Percentiles rank a stretch among this genome's conserved stretches.
Conservation (phyloP, 2,113 vertebrate genomes). For the Colius striatus region DNA sequence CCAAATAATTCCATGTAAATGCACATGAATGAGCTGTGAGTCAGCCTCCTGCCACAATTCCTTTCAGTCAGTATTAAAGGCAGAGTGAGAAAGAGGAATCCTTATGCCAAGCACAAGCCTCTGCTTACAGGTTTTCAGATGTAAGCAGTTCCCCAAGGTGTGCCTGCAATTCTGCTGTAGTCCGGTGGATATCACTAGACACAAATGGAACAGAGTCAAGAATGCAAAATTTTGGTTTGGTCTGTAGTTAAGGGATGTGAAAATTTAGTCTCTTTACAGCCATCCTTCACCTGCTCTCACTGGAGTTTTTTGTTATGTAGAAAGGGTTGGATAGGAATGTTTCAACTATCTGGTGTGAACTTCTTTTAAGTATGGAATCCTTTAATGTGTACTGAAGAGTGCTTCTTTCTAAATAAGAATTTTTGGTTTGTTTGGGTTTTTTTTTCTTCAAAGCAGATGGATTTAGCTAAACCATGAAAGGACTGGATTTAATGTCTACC, state of each 20-base stretch:
- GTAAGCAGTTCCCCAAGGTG: not conserved
- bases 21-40: not conserved
- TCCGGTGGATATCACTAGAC: not conserved
- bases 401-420: not conserved
- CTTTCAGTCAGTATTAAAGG: not conserved
- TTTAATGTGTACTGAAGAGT: slow-evolving; percentile 11
- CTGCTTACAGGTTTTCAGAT: not conserved
- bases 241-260: not conserved
- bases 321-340: not conserved
- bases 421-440: not conserved
- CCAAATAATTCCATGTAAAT: not conserved
- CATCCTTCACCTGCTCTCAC: not conserved
- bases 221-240: not conserved
- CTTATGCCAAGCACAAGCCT: not conserved
- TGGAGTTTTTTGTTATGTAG: slow-evolving; percentile 17
- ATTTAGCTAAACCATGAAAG: not conserved
- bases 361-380: not conserved
- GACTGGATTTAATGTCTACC: not conserved
- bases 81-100: not conserved
- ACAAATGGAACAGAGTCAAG: not conserved
- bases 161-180: not conserved
- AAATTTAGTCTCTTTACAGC: not conserved
- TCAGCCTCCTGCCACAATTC: not conserved
- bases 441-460: not conserved
- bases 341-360: not conserved